Base-by-base conservation (phyloP, 2,113 vertebrate genomes). In the Bothrops jararaca region DNA sequence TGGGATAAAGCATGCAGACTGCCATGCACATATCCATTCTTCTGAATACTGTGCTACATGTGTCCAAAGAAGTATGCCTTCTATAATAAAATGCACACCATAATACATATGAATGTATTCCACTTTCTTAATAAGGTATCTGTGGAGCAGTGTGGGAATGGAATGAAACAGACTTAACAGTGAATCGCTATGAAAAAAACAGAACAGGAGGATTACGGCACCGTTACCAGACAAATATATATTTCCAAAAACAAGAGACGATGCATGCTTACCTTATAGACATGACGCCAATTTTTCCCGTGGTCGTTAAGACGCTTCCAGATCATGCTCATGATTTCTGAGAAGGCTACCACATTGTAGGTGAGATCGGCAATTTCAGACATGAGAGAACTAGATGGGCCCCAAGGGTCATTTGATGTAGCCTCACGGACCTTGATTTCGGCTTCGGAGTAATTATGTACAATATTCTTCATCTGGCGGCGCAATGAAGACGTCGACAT, bases 381-480 rank as follows among this genome's bases (percentile, higher is more conserved):
- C 99, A 99, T 99, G 92, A 99, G 98, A 0, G 98, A 98, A 95
- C 98, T 98, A 86, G 99, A 97, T 0, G 99, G 98, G 5, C 99
- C 99, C 99, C 99, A 99, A 4, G 98, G 99, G 92, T 99, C 99
- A 1, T 99, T 99, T 96, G 99, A 99, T 89, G 99, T 99, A 93
- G 99, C 99, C 95, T 99, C 99, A 0, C 99, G 98, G 91, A 99
- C 99, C 96, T 99, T 99, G 95, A 99, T 97, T 97, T 99, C 99
- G 0, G 99, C 99, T 95, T 99, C 99, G 0, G 99, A 98, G 96
- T 99, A 99, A 96, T 99, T 99, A 97, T 99, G 99, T 87, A 99
- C 99, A 0, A 99, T 98, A 97, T 99, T 99, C 95, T 99, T 99
- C 96, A 99, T 97, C 96, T 99, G 99, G 5, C 99, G 98, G 74